Evolutionary conservation across 2,888 invertebrate genomes (phyloP), one percentile per base, ranked within the genome.

Genomic region (Nemotelus nigrinus): DNA sequence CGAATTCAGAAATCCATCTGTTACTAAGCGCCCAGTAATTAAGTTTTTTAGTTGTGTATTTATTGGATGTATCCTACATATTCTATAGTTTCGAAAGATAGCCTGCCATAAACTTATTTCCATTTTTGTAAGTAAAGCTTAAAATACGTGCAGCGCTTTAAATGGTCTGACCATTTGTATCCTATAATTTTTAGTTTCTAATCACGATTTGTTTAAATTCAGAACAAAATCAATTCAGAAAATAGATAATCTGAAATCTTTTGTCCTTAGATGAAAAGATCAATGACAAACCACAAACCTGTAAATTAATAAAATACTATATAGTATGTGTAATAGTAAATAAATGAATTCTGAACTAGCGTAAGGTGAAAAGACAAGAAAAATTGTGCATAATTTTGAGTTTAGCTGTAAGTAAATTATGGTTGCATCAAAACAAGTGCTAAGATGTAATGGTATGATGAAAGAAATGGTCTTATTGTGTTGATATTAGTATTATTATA

Each of bases 401-500:
- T 64, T 80, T 77, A 78, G 55, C 74, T 76, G 67, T 80, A 79
- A 76, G 65, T 76, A 65, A 76, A 76, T 76, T 76, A 76, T 64
- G 45, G 55, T 77, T 81, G 78, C 78, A 80, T 79, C 55, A 77
- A 81, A 78, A 63, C 25, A 75, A 78, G 63, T n/a, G 67, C 60
- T 55, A 44, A 60, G 67, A 60, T 60, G 48, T 55, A 70, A 78
- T 64, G 45, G 65, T 50, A 43, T 63, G 53, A 75, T 48, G 45
- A 78, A 44, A 65, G 47, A 68, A 68, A 50, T 50, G 6, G 80
- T 82, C 81, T 81, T 81, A 80, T 81, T 82, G 82, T 81, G 82
- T 82, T 82, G 81, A 82, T 82, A 82, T 81, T 81, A 82, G 82
- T 81, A 82, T 81, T 81, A 80, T 79, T 79, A 80, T 77, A 79